Evolutionary conservation across 2,113 vertebrate genomes (phyloP), one percentile per base, ranked within the genome.

Genomic region (Psilopsiagon aymara): DNA sequence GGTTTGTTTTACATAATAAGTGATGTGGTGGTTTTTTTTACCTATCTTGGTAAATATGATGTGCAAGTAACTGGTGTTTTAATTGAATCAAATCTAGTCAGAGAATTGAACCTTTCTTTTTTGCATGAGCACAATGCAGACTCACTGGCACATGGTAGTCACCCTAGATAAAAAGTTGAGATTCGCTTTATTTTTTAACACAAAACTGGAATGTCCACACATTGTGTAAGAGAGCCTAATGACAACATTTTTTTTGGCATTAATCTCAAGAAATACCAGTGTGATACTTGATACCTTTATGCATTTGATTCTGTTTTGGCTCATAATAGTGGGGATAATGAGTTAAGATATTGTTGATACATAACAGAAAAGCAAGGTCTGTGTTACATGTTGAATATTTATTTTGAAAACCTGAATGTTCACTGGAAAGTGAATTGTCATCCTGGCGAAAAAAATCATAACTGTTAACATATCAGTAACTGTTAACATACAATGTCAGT

Each of bases 231-330:
- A 53, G 15, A 70, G 43, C 39, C 29, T 80, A 43, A 91, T 82
- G 84, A 74, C 49, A 91, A 90, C 67, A 28, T 21, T 7, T 29
- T 33, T 70, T 74, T 76, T 75, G 83, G 16, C 1, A 0, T 55
- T 80, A 70, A 62, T 82, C 71, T 93, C 0, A 8, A 84, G 90
- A 92, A 96, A 78, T 94, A 73, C 69, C 63, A 88, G 8, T 33
- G 15, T 84, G 59, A 52, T 96, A 84, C 73, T 64, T 95, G 69
- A 90, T 95, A 67, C 49, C 43, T 95, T 83, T 62, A 79, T 90
- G 78, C 17, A 63, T 64, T 92, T 92, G 43, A 46, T 82, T 69
- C 55, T 95, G 76, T 90, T 46, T 86, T 92, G 29, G 53, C 53
- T 91, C 10, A 8, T 76, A 39, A 59, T 88, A 78, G 44, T 59